Conservation (phyloP, 2,888 invertebrate species). For the Cerastoderma edule region DNA sequence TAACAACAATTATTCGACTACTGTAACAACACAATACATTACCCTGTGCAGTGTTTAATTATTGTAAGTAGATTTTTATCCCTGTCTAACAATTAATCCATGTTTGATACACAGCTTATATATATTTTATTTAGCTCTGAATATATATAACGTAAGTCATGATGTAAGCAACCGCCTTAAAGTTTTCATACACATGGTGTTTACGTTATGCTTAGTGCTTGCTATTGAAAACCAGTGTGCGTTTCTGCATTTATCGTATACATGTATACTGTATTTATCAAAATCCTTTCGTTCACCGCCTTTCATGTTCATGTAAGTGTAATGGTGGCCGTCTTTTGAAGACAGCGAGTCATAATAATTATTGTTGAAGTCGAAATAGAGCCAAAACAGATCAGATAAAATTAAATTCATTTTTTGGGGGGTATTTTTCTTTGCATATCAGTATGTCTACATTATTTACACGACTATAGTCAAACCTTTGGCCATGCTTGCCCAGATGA, state of each 20-base stretch:
- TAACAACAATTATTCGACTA: slow-evolving; percentile 3
- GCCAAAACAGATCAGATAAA: background rate
- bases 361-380: slow-evolving; percentile 12
- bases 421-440: background rate
- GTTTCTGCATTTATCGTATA: no score
- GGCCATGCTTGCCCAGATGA: background rate
- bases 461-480: slow-evolving; percentile 13
- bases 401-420: no score
- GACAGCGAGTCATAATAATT: no score
- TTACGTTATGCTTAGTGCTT: no score
- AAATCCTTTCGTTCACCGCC: no score
- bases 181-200: no score
- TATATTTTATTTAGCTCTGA: no score
- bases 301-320: no score
- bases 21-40: background rate
- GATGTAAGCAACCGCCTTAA: background rate
- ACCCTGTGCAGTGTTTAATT: background rate
- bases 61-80: background rate
- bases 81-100: background rate
- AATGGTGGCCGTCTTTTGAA: no score
- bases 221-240: no score
- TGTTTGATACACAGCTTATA: no score
- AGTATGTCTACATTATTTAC: background rate
- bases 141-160: background rate
- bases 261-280: no score